Base-by-base conservation (phyloP, 2,113 vertebrate species). In the Pterocles gutturalis region DNA sequence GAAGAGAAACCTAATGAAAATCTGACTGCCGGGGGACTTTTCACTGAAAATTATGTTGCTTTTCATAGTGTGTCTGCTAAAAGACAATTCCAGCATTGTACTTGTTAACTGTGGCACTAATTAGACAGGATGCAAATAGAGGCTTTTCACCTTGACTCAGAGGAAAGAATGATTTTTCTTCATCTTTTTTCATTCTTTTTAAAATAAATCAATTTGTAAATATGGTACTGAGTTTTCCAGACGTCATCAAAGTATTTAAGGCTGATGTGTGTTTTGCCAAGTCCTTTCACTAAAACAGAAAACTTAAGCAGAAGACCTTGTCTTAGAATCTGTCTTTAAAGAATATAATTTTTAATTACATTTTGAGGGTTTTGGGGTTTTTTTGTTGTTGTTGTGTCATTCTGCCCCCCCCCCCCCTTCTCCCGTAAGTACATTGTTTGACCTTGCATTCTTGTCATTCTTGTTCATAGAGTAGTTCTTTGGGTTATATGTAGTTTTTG, bases 401-500 rank as follows among this genome's bases (percentile, higher is more conserved):
- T 38, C 10, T 10, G 8, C 38, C 38, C 10, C 38, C 25, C 22
- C 13, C 15, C 14, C 6, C 4, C 4, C 48, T 53, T 7, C 61
- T 9, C 5, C 51, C 25, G 64, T 61, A 45, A 91, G 60, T 34
- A 2, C 4, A 1, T 46, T 14, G 6, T 38, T 94, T 83, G 18
- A n/a, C 4, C 0, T 33, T 15, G 26, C 3, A 1, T 15, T 73
- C 10, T 14, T 22, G 10, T 72, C 3, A 1, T 15, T 73, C 10
- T 14, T 22, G 10, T 72, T 66, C 13, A n/a, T 26, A 61, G 43
- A 26, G 17, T 66, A 38, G 28, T 55, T 46, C 12, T 62, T 80
- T 33, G 18, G 19, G n/a, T 33, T 83, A 6, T 10, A 10, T 45
- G 54, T 51, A 51, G 48, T 4, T 57, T 55, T 75, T 64, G 36